Base-by-base conservation (phyloP, 2,888 invertebrate species). In the Choreutis nemorana region DNA sequence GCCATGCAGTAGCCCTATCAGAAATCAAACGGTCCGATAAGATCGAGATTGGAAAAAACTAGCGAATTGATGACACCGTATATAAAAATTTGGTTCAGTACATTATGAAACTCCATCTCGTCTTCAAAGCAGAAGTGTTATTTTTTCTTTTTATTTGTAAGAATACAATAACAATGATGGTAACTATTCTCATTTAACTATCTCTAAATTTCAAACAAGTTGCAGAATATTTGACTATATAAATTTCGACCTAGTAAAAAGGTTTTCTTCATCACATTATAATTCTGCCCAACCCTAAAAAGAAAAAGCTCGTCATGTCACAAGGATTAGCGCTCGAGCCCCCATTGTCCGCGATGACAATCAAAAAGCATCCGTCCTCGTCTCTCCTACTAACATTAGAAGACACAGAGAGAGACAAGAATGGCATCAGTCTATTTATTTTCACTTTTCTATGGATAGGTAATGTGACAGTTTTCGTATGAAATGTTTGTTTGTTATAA, bases 381-480 rank as follows among this genome's bases (percentile, higher is more conserved):
- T 77, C 62, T 48, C 35, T 36, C 34, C 38, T 36, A 32, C 33
- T 22, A n/a, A n/a, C n/a, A n/a, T n/a, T n/a, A n/a, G n/a, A n/a
- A n/a, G n/a, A n/a, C n/a, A 28, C 30, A 33, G 55, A 71, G 41
- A 39, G 70, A 52, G 73, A 67, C 52, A 42, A n/a, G n/a, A n/a
- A n/a, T n/a, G 58, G 44, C 45, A 50, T 45, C 43, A 39, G 47
- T 60, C 58, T 65, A 65, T 72, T 65, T 70, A 64, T 71, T 73
- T 67, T 70, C 66, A 64, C 66, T 72, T 67, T 67, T 66, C 65
- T 65, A 71, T 66, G 51, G 56, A 45, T 49, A 42, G 54, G 55
- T 58, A 67, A 73, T 73, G 71, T 72, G 73, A 75, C 77, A 77
- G 73, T 66, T 71, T 65, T 66, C 60, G 57, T 70, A 64, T 70